Base-by-base conservation (phyloP, 2,113 vertebrate genomes). In the Seriola dumerili region DNA sequence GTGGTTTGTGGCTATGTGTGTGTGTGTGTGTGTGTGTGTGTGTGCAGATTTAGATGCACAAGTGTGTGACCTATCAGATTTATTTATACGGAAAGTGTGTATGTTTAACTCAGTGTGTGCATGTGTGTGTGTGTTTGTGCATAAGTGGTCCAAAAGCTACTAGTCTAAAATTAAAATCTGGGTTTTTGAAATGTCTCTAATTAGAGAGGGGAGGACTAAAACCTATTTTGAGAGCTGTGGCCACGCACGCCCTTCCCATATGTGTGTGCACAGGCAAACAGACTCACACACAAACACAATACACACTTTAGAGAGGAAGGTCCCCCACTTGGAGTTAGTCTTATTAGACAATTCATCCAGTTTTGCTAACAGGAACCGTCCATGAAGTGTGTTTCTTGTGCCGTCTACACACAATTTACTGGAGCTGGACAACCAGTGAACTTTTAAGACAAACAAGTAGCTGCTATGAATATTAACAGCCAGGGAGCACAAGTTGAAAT, bases 121-220 rank as follows among this genome's bases (percentile, higher is more conserved):
- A 17, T 25, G 23, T 57, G 73, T 66, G 76, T 32, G 64, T 80
- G 65, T 72, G 69, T 83, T 55, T 62, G 54, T 25, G 44, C 55
- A 61, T 46, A 80, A 87, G 87, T 81, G 86, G 86, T 88, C 92
- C 85, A 87, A 92, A 94, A 90, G 86, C 88, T 91, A 80, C 93
- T 90, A 82, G 92, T 93, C 95, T 96, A 95, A 96, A 96, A 96
- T 96, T 95, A 93, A 95, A 95, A 95, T 94, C 76, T 85, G 91
- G 94, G 92, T 95, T 95, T 95, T 95, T 92, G 87, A 94, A 95
- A 95, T 91, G 91, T 93, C 94, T 95, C 93, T 96, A 96, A 95
- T 96, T 95, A 96, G 92, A 94, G 93, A 94, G 91, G 85, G 93
- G 90, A 93, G 92, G 90, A 93, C 83, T 80, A 81, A 83, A 77